phyloP scores from a whole-genome alignment of 2,113 vertebrate genomes.

The Empidonax alnorum region DNA sequence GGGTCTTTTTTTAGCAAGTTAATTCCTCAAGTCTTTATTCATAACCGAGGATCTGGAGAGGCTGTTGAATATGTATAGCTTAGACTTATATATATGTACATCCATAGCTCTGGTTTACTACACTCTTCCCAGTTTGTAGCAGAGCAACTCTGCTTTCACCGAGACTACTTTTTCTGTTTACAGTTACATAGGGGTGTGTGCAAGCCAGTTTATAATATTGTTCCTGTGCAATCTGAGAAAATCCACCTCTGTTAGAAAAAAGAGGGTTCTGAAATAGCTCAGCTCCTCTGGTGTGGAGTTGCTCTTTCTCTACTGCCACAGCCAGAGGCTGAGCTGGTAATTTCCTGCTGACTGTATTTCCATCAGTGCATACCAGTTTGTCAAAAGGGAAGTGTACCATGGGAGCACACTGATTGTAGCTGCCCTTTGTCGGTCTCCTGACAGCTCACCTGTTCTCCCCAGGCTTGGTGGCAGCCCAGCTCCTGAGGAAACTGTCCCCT shows the following conservation, averaged over 20 bases:
- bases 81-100: not conserved
- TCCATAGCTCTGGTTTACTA: not conserved
- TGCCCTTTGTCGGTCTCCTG: not conserved
- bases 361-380: not conserved
- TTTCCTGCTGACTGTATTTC: not conserved
- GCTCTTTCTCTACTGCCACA: not conserved
- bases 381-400: not conserved
- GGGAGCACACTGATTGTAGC: not conserved
- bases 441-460: not conserved
- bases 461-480: not conserved
- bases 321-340: not conserved
- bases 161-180: not conserved
- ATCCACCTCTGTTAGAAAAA: not conserved
- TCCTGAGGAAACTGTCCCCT: not conserved
- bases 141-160: not conserved
- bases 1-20: not conserved
- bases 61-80: conserved; percentile 6
- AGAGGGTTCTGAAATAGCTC: accelerated
- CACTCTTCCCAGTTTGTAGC: not conserved
- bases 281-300: not conserved
- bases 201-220: not conserved
- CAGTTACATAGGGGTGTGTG: accelerated
- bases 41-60: not conserved
- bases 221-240: not conserved
- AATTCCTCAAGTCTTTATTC: conserved; percentile 37